Evolutionary conservation across 1,140 invertebrate species (phyloP).

Genomic region (Cydia fagiglandana): DNA sequence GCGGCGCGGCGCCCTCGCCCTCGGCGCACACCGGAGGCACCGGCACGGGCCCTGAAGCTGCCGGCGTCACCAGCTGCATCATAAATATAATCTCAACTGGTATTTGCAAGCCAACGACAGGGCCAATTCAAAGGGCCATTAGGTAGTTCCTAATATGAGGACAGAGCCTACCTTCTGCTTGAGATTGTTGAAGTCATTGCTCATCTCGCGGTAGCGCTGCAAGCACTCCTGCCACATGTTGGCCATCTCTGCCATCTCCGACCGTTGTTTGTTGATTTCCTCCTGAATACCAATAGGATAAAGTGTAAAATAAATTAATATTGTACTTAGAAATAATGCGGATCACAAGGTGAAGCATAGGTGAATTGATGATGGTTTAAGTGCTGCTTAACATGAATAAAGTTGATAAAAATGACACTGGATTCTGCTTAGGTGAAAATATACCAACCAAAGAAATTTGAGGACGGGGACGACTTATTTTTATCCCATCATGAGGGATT

Average conservation of each 20-base stretch:
- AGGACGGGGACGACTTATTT: too few species aligned
- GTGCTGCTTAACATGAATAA: too few species aligned
- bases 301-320: neutral
- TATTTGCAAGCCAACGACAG: too few species aligned
- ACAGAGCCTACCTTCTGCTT: conserved; percentile 57
- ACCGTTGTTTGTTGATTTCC: conserved; percentile 71
- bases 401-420: too few species aligned
- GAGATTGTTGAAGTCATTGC: conserved; percentile 69
- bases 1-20: conserved; percentile 49
- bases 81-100: neutral
- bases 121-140: too few species aligned
- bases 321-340: too few species aligned
- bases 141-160: neutral
- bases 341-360: too few species aligned
- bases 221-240: conserved; percentile 74
- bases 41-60: conserved; percentile 50
- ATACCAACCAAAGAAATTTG: too few species aligned
- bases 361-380: too few species aligned
- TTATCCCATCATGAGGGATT: too few species aligned
- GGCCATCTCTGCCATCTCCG: conserved; percentile 72
- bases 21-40: conserved; percentile 51
- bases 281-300: conserved; percentile 48
- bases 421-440: too few species aligned
- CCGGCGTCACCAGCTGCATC: conserved; percentile 47
- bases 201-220: conserved; percentile 71